A percentile compares a stretch with the other conserved stretches of the same genome.
phyloP scores from a whole-genome alignment of 2,113 vertebrate genomes.

The Cynocephalus volans region DNA sequence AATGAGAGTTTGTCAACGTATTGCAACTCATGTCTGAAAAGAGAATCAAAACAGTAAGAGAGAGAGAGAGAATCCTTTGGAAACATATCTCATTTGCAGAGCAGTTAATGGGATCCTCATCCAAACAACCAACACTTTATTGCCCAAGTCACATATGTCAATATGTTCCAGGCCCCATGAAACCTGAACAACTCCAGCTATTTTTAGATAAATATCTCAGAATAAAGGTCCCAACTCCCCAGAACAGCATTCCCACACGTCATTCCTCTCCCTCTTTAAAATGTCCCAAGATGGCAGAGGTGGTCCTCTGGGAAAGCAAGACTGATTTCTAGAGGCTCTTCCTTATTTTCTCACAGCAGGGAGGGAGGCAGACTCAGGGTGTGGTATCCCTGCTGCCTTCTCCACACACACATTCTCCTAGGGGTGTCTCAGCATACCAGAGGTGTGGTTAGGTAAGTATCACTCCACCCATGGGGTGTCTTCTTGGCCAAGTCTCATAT shows the following conservation, averaged over 20 bases:
- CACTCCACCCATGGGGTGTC: slow-evolving; percentile 74
- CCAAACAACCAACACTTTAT: neutral
- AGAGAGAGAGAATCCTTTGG: neutral
- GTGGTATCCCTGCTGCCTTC: slow-evolving; percentile 52
- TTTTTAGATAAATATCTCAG: slow-evolving; percentile 21
- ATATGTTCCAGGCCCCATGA: neutral
- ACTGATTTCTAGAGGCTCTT: slow-evolving; percentile 45
- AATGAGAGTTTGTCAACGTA: neutral
- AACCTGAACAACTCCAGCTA: neutral
- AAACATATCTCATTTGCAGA: slow-evolving; percentile 2
- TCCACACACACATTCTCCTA: slow-evolving; percentile 69
- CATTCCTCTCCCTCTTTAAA: neutral
- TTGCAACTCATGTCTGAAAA: neutral
- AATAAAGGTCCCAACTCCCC: neutral
- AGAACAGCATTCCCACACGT: neutral
- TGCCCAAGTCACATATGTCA: neutral
- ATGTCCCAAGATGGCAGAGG: neutral
- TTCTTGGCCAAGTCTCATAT: slow-evolving; percentile 63
- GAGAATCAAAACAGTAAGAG: neutral
- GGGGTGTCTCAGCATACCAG: slow-evolving; percentile 74
- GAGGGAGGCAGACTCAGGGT: slow-evolving; percentile 70
- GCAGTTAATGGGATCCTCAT: neutral
- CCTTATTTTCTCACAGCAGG: slow-evolving; percentile 75
- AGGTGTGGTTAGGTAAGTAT: slow-evolving; percentile 77
- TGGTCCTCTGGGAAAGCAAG: slow-evolving; percentile 57